These are phyloP conservation scores for Xenopus laevis DNA, from an alignment of 2,113 vertebrate genomes.

Conservation along the genomic window DNA sequence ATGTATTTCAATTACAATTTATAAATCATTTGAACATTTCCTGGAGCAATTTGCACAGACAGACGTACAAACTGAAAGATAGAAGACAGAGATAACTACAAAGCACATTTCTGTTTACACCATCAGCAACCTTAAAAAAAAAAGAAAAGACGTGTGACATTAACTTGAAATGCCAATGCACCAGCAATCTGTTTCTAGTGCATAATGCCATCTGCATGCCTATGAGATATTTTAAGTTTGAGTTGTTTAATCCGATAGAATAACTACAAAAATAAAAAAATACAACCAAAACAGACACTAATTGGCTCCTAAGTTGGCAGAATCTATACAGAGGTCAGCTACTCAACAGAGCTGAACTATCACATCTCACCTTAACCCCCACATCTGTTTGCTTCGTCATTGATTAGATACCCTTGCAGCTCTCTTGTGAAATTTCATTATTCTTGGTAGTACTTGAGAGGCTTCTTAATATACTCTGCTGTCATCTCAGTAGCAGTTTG, in stretches of 20 bases:
- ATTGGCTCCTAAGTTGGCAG: slow-evolving; percentile 39
- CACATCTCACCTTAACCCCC: slow-evolving; percentile 34
- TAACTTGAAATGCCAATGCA: neutral
- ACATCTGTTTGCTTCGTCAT: slow-evolving; percentile 24
- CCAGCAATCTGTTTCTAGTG: slow-evolving; percentile 25
- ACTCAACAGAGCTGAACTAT: slow-evolving; percentile 12
- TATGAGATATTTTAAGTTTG: slow-evolving; percentile 21
- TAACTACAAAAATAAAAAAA: slow-evolving; percentile 9
- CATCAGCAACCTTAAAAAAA: neutral
- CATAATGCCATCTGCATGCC: slow-evolving; percentile 10
- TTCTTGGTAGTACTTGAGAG: slow-evolving; percentile 13
- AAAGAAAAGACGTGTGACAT: neutral
- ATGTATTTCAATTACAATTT: neutral
- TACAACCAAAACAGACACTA: slow-evolving; percentile 35
- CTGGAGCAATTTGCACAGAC: no score
- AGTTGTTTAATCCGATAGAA: slow-evolving; percentile 26
- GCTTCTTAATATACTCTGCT: neutral
- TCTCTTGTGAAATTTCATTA: slow-evolving; percentile 9
- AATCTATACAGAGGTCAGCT: slow-evolving; percentile 25
- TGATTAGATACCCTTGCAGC: slow-evolving; percentile 12
- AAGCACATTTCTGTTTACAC: slow-evolving; percentile 3
- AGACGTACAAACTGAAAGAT: no score
- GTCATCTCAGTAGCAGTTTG: neutral
- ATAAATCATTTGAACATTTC: no score
- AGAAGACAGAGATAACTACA: no score